phyloP scores from a whole-genome alignment of 2,888 invertebrate genomes.

The Cosmopolites sordidus region DNA sequence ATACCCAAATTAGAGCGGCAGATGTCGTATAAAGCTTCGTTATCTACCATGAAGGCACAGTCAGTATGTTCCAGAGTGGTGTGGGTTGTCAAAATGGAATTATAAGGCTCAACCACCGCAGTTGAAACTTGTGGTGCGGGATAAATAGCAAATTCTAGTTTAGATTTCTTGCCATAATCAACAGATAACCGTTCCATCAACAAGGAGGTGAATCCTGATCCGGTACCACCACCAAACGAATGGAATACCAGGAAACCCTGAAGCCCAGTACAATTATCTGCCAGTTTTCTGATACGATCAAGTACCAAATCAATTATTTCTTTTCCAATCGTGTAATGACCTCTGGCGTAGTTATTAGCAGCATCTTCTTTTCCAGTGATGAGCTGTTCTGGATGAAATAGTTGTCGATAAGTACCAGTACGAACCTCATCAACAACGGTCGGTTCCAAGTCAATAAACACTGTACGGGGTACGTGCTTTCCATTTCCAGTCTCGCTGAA shows the following conservation, averaged over 20 bases:
- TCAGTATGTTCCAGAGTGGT: slow-evolving; percentile 91
- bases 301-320: slow-evolving; percentile 87
- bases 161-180: slow-evolving; percentile 93
- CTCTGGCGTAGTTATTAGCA: slow-evolving; percentile 95
- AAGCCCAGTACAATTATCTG: slow-evolving; percentile 86
- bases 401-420: slow-evolving; percentile 87
- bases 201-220: slow-evolving; percentile 92
- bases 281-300: slow-evolving; percentile 52
- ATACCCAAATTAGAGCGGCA: slow-evolving; percentile 92
- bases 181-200: slow-evolving; percentile 93
- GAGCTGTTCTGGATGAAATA: slow-evolving; percentile 94
- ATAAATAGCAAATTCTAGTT: slow-evolving; percentile 92
- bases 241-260: slow-evolving; percentile 94
- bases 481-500: slow-evolving; percentile 91
- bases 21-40: slow-evolving; percentile 84
- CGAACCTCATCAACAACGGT: slow-evolving; percentile 92
- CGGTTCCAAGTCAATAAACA: slow-evolving; percentile 93
- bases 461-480: slow-evolving; percentile 89
- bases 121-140: slow-evolving; percentile 88
- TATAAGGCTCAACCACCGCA: slow-evolving; percentile 92
- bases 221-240: slow-evolving; percentile 89
- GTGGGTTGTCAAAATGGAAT: slow-evolving; percentile 92
- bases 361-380: slow-evolving; percentile 94
- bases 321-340: slow-evolving; percentile 94
- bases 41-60: slow-evolving; percentile 93